Conservation (phyloP, 1,140 invertebrate genomes). For the Polypedilum vanderplanki region DNA sequence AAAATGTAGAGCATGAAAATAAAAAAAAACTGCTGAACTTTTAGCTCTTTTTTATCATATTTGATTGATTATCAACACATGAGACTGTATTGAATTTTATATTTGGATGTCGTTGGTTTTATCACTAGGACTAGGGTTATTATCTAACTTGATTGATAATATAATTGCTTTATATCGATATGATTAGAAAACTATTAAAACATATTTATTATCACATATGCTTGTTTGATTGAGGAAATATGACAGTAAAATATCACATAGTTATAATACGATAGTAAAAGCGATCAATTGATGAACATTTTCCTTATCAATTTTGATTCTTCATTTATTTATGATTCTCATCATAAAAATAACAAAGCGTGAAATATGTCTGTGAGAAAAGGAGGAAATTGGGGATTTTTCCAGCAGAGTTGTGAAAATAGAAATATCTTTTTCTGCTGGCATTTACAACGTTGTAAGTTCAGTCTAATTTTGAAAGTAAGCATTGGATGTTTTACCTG, state of each 20-base stretch:
- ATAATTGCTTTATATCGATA: not conserved
- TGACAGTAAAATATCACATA: not conserved
- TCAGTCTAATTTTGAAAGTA: too few relatives aligned
- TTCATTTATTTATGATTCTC: too few relatives aligned
- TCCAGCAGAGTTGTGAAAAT: too few relatives aligned
- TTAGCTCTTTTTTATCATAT: not conserved
- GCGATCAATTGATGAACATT: too few relatives aligned
- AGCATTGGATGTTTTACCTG: too few relatives aligned
- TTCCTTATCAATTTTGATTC: too few relatives aligned
- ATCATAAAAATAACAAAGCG: too few relatives aligned
- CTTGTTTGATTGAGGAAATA: not conserved
- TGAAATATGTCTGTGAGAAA: too few relatives aligned
- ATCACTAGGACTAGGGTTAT: not conserved
- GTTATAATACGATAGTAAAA: not conserved
- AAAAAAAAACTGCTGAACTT: not conserved
- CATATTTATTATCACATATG: not conserved
- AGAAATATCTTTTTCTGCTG: too few relatives aligned
- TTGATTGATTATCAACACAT: constrained; percentile 6
- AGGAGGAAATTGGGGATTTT: too few relatives aligned
- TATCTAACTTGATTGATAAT: constrained; percentile 3
- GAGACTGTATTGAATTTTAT: not conserved
- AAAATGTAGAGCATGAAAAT: not conserved
- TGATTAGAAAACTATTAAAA: constrained; percentile 8
- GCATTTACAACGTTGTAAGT: too few relatives aligned
- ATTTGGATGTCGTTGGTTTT: not conserved